These are phyloP conservation scores for Distichodus sexfasciatus DNA, from an alignment of 2,797 vertebrate species.

Conservation along the genomic window DNA sequence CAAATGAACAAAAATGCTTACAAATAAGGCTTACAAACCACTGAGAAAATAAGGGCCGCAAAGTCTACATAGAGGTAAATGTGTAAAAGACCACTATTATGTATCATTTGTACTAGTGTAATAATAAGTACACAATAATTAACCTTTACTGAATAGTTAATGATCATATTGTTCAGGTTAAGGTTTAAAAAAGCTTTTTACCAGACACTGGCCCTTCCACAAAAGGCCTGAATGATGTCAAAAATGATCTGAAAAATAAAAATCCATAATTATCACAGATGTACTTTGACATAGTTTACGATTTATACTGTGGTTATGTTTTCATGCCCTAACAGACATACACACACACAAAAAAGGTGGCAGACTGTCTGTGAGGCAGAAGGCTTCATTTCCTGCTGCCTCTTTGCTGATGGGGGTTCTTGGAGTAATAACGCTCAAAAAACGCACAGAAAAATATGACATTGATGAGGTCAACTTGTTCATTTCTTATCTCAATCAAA, in stretches of 20 bases:
- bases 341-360: too few species aligned
- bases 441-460: not conserved
- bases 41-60: not conserved
- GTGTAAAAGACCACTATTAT: not conserved
- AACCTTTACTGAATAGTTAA: constrained; percentile 2
- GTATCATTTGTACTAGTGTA: not conserved
- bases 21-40: constrained; percentile 7
- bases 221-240: too few species aligned
- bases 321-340: too few species aligned
- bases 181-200: not conserved
- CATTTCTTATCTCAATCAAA: not conserved
- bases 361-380: too few species aligned
- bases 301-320: too few species aligned
- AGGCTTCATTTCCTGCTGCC: not conserved
- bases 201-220: not conserved
- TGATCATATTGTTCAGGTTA: not conserved
- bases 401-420: not conserved
- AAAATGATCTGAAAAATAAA: too few species aligned
- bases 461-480: constrained; percentile 4
- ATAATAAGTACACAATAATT: not conserved
- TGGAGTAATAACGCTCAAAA: not conserved
- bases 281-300: too few species aligned
- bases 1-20: not conserved
- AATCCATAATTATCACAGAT: too few species aligned
- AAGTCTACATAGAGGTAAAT: not conserved